phyloP scores from a whole-genome alignment of 2,797 vertebrate species.

The Microtus agrestis region DNA sequence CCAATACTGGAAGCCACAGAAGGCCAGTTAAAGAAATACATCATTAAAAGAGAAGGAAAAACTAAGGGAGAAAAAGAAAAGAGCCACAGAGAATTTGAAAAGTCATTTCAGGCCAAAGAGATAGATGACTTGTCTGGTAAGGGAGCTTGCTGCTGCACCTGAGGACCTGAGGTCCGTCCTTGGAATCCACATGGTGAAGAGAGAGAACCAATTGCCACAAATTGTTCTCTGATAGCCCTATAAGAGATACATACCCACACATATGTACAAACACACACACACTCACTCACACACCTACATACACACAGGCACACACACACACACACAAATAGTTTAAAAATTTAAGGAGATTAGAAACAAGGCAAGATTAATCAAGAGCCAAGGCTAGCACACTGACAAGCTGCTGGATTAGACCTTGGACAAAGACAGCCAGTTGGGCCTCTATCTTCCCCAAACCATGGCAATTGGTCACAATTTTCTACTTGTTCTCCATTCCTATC shows the following conservation, averaged over 20 bases:
- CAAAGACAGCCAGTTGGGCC: not conserved
- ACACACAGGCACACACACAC: not conserved
- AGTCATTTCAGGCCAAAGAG: not conserved
- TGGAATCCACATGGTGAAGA: not conserved
- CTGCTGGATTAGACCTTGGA: not conserved
- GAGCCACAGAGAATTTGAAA: not conserved
- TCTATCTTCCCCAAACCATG: not conserved
- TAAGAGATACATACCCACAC: not conserved
- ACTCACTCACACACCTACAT: not conserved
- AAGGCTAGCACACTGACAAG: not conserved
- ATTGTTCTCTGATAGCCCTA: not conserved
- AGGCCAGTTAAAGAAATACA: conserved; percentile 27
- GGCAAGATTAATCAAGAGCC: not conserved
- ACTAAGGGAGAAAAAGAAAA: not conserved
- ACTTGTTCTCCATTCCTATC: not conserved
- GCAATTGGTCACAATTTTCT: not conserved
- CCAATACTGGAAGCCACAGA: not conserved
- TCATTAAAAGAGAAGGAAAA: conserved; percentile 8
- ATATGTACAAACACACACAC: not conserved
- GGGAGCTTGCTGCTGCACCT: not conserved
- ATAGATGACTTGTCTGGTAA: not conserved
- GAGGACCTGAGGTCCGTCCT: not conserved
- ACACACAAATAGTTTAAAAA: not conserved
- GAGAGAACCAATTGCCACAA: not conserved
- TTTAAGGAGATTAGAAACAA: conserved; percentile 29